Evolutionary conservation across 2,113 vertebrate genomes (phyloP), one percentile per base, ranked within the genome.

Genomic region (Calidris pygmaea): DNA sequence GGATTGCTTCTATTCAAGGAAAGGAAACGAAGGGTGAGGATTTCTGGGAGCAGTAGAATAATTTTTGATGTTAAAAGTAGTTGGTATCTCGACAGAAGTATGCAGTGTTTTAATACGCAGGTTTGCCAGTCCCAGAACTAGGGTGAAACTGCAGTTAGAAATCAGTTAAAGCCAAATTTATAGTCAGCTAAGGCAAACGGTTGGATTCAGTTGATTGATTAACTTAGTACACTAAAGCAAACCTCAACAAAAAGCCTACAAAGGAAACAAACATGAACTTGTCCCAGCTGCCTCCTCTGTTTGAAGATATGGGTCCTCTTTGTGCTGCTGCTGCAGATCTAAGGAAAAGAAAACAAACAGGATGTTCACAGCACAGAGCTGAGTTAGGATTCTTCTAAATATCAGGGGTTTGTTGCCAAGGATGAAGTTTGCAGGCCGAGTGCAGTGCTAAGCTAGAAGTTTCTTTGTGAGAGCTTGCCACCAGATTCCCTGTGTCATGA

Each of bases 311-410:
- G 95, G 77, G 77, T 96, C 96, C 84, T 96, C 91, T 95, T 96
- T 96, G 96, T 96, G 68, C 84, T 87, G 93, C 70, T 95, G 91
- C 50, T 89, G 95, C 91, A 95, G 96, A 96, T 92, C 96, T 96
- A 50, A 87, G 81, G 95, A 94, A 95, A 81, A 96, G 87, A 94
- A 95, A 96, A 96, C 91, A 96, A 96, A 96, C 84, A 96, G 89
- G 95, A 95, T 92, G 79, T 96, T 96, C 93, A 95, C 94, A 96
- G 91, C 85, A 87, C 78, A 91, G 74, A 78, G 94, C 87, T 91
- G 89, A 96, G 59, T 90, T 91, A 68, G 92, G 68, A 84, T 76
- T 92, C 93, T 94, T 83, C 80, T 62, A 96, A 92, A 83, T 90
- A 94, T 47, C 79, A 83, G 79, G 37, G 18, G 4, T 56, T 70